Base-by-base conservation (phyloP, 2,888 invertebrate genomes). In the Dryobota labecula region DNA sequence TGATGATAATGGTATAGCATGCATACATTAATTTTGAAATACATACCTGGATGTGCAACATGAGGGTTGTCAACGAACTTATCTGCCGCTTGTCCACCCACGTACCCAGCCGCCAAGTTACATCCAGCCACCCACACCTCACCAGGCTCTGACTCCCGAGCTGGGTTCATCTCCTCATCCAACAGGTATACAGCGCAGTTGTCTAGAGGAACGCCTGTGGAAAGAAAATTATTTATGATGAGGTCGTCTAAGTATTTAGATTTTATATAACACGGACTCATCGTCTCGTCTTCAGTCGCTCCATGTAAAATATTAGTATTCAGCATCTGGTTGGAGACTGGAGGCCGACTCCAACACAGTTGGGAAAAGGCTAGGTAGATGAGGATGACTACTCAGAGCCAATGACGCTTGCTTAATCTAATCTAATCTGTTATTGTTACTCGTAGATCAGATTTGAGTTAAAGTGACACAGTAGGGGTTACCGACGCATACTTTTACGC, bases 161-260 rank as follows among this genome's bases (percentile, higher is more conserved):
- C 97, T 0, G 98, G 97, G 47, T 97, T 96, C 94, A 97, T 97
- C 78, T 98, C 97, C 33, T 97, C 95, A 88, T 98, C 98, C 70
- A 99, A 94, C 0, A 99, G 94, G 90, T 98, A 99, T 2, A 99
- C 96, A 2, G 97, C 96, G 36, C 98, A 98, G 91, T 99, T 99
- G 90, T 98, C 97, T 0, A 99, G 91, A 0, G 98, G 98, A 33
- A 96, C 91, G 38, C 98, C 98, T 97, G 89, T 0, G 9, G 4
- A 18, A 53, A 13, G 0, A 56, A 51, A n/a, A n/a, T 27, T 9
- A 24, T 13, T 2, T 9, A 43, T 38, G 2, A 18, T 54, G 11
- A 51, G 2, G 47, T 51, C 33, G 8, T 51, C 3, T 13, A 20
- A 7, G 20, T 54, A 20, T 30, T 54, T 54, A 20, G 20, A 27